A percentile compares a stretch with the other conserved stretches of the same genome.
phyloP scores from a whole-genome alignment of 2,888 invertebrate species.

The Resseliella maxima region DNA sequence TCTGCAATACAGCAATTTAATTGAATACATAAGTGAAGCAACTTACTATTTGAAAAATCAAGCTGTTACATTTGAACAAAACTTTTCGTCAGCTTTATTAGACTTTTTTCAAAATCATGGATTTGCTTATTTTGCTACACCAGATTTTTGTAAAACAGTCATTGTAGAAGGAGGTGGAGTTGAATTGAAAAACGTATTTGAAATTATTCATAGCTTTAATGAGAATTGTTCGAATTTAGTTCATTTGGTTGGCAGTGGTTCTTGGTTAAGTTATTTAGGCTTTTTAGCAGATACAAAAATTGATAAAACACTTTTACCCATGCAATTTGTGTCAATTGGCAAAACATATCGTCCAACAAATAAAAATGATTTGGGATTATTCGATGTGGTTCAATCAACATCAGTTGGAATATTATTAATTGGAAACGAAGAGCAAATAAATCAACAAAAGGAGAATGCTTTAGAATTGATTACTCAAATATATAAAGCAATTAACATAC shows the following conservation, averaged over 20 bases:
- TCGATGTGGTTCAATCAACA: slow-evolving; percentile 77
- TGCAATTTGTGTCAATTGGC: slow-evolving; percentile 78
- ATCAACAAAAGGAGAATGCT: slow-evolving; percentile 71
- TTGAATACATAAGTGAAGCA: slow-evolving; percentile 72
- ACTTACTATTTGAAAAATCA: slow-evolving; percentile 75
- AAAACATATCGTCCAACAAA: slow-evolving; percentile 71
- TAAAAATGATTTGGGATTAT: slow-evolving; percentile 70
- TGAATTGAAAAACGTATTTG: background rate
- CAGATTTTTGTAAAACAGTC: slow-evolving; percentile 81
- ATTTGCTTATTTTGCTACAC: slow-evolving; percentile 76
- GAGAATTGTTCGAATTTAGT: slow-evolving; percentile 53
- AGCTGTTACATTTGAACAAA: slow-evolving; percentile 78
- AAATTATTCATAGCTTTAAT: background rate
- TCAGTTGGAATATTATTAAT: slow-evolving; percentile 76
- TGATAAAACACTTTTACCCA: slow-evolving; percentile 73
- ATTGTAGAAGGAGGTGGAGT: slow-evolving; percentile 76
- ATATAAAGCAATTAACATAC: slow-evolving; percentile 76
- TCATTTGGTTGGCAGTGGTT: slow-evolving; percentile 81
- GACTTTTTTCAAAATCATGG: slow-evolving; percentile 67
- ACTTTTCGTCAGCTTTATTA: slow-evolving; percentile 63
- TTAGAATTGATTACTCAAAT: slow-evolving; percentile 69
- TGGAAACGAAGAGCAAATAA: slow-evolving; percentile 68
- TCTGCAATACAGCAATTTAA: slow-evolving; percentile 66
- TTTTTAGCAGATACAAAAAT: slow-evolving; percentile 77
- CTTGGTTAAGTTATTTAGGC: slow-evolving; percentile 79